A percentile compares a stretch with the other conserved stretches of the same genome.
phyloP scores from a whole-genome alignment of 1,140 invertebrate genomes.

The Formica exsecta region DNA sequence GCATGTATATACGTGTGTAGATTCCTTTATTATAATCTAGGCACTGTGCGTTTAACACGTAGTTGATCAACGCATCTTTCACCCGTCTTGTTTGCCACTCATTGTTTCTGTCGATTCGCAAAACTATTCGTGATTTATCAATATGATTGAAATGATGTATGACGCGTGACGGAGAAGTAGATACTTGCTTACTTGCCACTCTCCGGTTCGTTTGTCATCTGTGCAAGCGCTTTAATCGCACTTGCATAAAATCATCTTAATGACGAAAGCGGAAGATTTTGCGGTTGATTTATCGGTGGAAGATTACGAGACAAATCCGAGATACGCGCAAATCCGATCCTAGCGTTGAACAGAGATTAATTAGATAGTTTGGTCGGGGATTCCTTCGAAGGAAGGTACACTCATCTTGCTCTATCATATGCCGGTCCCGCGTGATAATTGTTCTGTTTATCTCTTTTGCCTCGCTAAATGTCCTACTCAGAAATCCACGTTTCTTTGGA shows the following conservation, averaged over 20 bases:
- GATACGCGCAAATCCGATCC: not conserved
- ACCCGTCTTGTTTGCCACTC: not conserved
- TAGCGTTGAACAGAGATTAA: conserved; percentile 11
- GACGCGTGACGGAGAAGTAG: not conserved
- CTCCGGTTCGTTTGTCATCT: not conserved
- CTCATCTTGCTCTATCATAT: not conserved
- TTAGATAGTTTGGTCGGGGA: not conserved
- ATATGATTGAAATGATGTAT: too few relatives aligned
- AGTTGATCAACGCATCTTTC: not conserved
- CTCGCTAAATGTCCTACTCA: conserved; percentile 15
- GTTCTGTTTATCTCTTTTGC: conserved; percentile 29
- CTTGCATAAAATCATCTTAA: not conserved
- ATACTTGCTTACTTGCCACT: not conserved
- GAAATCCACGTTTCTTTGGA: conserved; percentile 11
- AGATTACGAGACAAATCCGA: not conserved
- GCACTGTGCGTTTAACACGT: not conserved
- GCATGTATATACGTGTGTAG: not conserved
- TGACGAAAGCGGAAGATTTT: not conserved
- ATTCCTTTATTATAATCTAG: not conserved
- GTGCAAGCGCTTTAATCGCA: not conserved
- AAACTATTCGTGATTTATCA: not conserved
- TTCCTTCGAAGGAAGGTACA: not conserved
- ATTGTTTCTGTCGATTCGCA: not conserved
- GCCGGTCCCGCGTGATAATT: not conserved
- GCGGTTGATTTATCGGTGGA: not conserved